Evolutionary conservation across 2,888 invertebrate genomes (phyloP), one percentile per base, ranked within the genome.

Genomic region (Microdon myrmicae): DNA sequence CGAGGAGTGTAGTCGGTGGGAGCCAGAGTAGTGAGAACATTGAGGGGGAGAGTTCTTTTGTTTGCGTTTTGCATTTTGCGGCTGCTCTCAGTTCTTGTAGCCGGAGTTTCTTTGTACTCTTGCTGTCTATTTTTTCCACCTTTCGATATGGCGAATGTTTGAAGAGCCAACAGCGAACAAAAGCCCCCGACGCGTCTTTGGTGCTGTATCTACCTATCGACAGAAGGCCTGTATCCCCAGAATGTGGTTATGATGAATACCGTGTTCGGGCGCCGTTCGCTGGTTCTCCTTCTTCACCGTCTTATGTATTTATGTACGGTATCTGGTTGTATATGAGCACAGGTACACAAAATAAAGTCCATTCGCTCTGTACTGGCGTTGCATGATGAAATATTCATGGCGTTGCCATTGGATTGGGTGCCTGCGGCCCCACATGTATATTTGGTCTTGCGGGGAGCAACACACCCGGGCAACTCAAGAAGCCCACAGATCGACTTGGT

Each of bases 301-400:
- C 22, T 28, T 34, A 4, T 16, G 25, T 49, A 41, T 44, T 45
- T 35, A 45, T 19, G 37, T 48, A 39, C 39, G 32, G 47, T 49
- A 51, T 61, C 61, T 56, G n/a, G n/a, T n/a, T n/a, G n/a, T 61
- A 58, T 56, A 51, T 51, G 45, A 56, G 56, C 44, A 51, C 58
- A 64, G 61, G 61, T 61, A 61, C 35, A 56, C 39, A 45, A 49
- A 45, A 43, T 64, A 45, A 35, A 14, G 41, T 41, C 56, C 61
- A 37, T 61, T 26, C 43, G 64, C 31, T 51, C n/a, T n/a, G n/a
- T n/a, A n/a, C n/a, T n/a, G n/a, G n/a, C n/a, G 58, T 58, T 64
- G 64, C 58, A 64, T 53, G 64, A 58, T 64, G 51, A 64, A 64
- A 64, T 43, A 64, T 64, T 64, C 64, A 64, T 64, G 37, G 35